A percentile compares a stretch with the other conserved stretches of the same genome.
phyloP scores from a whole-genome alignment of 1,140 invertebrate species.

The Drosophila watanabei region DNA sequence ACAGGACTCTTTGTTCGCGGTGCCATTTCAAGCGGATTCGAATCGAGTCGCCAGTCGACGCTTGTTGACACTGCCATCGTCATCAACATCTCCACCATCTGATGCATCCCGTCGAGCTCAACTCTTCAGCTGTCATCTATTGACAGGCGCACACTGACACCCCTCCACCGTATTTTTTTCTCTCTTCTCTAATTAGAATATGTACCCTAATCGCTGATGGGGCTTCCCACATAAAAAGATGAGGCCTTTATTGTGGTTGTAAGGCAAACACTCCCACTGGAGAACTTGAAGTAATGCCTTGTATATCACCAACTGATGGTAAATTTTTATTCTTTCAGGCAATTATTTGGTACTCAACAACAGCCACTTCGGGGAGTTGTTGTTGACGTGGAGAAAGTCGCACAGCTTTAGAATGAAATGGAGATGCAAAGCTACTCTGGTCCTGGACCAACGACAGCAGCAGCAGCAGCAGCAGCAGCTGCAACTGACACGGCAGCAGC shows the following conservation, averaged over 20 bases:
- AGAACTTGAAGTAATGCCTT: background rate
- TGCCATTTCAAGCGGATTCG: constrained; percentile 46
- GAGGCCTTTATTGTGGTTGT: background rate
- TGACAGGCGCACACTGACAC: constrained; percentile 41
- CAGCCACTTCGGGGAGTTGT: constrained; percentile 34
- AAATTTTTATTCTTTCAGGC: constrained; percentile 13
- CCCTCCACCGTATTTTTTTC: background rate
- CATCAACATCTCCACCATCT: constrained; percentile 33
- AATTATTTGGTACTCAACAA: constrained; percentile 20
- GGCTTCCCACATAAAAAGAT: background rate
- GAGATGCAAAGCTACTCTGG: constrained; percentile 82
- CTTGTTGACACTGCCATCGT: constrained; percentile 47
- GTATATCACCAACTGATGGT: background rate
- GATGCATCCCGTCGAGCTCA: constrained; percentile 37
- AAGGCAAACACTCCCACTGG: background rate
- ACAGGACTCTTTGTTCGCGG: constrained; percentile 30
- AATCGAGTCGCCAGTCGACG: constrained; percentile 33
- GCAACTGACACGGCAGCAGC: constrained; percentile 25
- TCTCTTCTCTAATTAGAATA: constrained; percentile 17
- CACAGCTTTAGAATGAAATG: constrained; percentile 85
- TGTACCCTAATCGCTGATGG: constrained; percentile 1
- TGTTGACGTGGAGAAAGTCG: constrained; percentile 43
- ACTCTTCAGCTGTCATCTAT: constrained; percentile 42
- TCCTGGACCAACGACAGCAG: constrained; percentile 74
- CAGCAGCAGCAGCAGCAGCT: constrained; percentile 35